Percentiles rank a stretch among this genome's conserved stretches.
These are phyloP conservation scores for Elephantulus edwardii DNA, from an alignment of 2,113 vertebrate genomes.

Conservation along the genomic window DNA sequence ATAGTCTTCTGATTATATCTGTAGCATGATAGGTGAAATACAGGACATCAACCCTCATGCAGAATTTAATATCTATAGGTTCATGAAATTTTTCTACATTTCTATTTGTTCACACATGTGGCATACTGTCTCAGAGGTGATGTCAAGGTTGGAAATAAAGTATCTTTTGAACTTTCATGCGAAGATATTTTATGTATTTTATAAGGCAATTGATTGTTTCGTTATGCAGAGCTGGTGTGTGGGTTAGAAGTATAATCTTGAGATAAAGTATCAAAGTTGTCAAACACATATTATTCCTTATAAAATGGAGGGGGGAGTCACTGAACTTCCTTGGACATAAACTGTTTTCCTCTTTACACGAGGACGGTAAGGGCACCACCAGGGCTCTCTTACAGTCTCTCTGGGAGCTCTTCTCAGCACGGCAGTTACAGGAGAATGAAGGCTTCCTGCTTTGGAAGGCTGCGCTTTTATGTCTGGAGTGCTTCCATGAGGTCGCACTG, in stretches of 20 bases:
- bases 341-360: not conserved
- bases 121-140: not conserved
- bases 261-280: slow-evolving; percentile 34
- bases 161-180: slow-evolving; percentile 13
- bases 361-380: slow-evolving; percentile 13
- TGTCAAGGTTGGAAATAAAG: not conserved
- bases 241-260: slow-evolving; percentile 7
- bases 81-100: not conserved
- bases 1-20: not conserved
- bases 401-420: slow-evolving; percentile 55
- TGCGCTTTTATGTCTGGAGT: slow-evolving; percentile 43
- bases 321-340: not conserved
- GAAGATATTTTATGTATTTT: not conserved
- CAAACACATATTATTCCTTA: slow-evolving; percentile 16
- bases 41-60: not conserved
- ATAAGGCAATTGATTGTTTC: too few relatives aligned
- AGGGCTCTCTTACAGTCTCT: slow-evolving; percentile 43
- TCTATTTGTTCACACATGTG: not conserved
- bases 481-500: slow-evolving; percentile 31
- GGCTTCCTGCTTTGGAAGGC: slow-evolving; percentile 18
- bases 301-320: not conserved
- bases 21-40: not conserved
- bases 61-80: not conserved
- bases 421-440: slow-evolving; percentile 38
- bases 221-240: not conserved